Evolutionary conservation across 2,113 vertebrate species (phyloP).

Genomic region (Caranx ignobilis): DNA sequence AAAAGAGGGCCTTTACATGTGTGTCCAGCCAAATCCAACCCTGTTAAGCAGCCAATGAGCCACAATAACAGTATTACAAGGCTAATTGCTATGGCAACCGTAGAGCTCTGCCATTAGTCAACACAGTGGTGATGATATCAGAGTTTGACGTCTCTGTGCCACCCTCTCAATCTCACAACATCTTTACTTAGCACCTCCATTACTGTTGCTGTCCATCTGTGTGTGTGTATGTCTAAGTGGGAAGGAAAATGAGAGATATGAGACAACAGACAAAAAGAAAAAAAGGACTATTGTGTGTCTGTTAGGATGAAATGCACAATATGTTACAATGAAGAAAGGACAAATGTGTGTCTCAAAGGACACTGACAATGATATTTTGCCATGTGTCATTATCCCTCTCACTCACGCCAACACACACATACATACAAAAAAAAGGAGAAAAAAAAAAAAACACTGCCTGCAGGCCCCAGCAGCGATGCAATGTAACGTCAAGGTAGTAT

Average conservation of each 20-base stretch:
- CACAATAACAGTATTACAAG: slow-evolving; percentile 76
- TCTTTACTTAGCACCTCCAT: slow-evolving; percentile 69
- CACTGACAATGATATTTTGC: slow-evolving; percentile 4
- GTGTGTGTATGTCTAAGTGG: slow-evolving; percentile 3
- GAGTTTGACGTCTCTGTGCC: slow-evolving; percentile 75
- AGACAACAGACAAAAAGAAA: not conserved
- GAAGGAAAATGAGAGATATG: not conserved
- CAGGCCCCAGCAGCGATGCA: slow-evolving; percentile 27
- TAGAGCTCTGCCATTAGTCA: slow-evolving; percentile 77
- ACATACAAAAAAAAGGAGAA: not conserved
- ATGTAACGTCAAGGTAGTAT: slow-evolving; percentile 58
- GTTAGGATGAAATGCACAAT: not conserved
- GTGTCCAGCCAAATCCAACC: slow-evolving; percentile 53
- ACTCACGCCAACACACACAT: not conserved
- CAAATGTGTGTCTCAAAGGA: slow-evolving; percentile 3
- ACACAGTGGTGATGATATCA: slow-evolving; percentile 75
- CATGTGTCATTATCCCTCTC: slow-evolving; percentile 5
- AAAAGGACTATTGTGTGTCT: not conserved
- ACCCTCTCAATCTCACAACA: slow-evolving; percentile 73
- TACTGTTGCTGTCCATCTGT: slow-evolving; percentile 65
- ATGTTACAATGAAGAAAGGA: not conserved
- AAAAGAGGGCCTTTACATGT: slow-evolving; percentile 44
- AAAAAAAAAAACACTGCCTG: not conserved
- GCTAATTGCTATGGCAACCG: slow-evolving; percentile 81
- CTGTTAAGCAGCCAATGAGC: slow-evolving; percentile 64